Evolutionary conservation across 2,113 vertebrate species (phyloP), one percentile per base, ranked within the genome.

Genomic region (Zapus hudsonius): DNA sequence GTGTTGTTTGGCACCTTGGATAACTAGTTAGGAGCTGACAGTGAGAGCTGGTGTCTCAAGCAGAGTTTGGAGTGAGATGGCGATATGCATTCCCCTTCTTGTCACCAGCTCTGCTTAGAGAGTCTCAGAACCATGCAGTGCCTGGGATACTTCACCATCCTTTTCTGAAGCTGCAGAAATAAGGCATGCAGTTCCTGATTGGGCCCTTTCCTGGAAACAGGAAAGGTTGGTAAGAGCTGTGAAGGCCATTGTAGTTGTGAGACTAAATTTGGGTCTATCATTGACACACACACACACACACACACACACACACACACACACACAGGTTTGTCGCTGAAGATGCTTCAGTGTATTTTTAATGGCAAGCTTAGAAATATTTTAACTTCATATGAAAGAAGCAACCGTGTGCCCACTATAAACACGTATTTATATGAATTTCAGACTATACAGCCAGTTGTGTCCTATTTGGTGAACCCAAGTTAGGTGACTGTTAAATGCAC

Each of bases 341-440:
- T 73, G 15, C 29, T 20, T 33, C 79, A 55, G 31, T 22, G 15
- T 42, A 84, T 79, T 78, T 92, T 15, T 42, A 31, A 20, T 7
- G 94, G 29, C 1, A 38, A 76, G 19, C 81, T 94, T 89, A 82
- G 10, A 64, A 44, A 82, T 81, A n/a, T 66, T 95, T 93, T 80
- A 79, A 80, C 3, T 86, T 69, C 36, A 92, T 61, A 0, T 1
- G 94, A 95, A 85, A 36, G 36, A 47, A 94, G 31, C 2, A 87
- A 64, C 23, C 5, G 6, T 40, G 20, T 10, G 1, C 7, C 92
- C 90, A 87, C 94, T 94, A 76, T 80, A 94, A 96, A 52, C 83
- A 73, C n/a, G 78, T 22, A 86, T 89, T 89, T 94, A 64, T 93
- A 90, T 69, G 67, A 75, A 89, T 92, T 95, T 94, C 12, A 90